Conservation (phyloP, 2,888 invertebrate species). For the Trachelus iudaicus region DNA sequence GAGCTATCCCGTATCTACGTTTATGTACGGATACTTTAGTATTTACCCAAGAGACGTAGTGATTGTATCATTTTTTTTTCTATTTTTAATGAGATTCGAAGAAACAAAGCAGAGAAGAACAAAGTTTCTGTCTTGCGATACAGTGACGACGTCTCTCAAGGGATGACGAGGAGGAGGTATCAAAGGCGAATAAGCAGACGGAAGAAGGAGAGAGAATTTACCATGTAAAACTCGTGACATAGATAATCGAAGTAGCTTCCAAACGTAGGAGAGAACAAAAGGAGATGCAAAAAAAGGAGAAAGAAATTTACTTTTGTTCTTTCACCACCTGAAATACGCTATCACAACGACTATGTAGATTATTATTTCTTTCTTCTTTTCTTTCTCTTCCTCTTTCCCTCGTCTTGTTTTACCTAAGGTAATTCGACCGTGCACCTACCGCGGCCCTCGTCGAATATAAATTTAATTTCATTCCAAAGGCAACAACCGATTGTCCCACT, state of each 20-base stretch:
- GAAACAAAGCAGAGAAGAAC: neutral
- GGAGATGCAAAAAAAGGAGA: too few relatives aligned
- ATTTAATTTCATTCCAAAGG: neutral
- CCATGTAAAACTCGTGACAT: neutral
- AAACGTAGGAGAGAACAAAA: neutral
- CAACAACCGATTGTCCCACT: neutral
- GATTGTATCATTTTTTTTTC: neutral
- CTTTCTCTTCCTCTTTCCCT: neutral
- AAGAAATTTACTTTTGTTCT: neutral
- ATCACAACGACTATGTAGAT: neutral
- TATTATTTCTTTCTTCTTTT: neutral
- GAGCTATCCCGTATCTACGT: too few relatives aligned
- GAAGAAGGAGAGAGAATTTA: neutral
- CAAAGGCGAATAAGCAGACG: neutral
- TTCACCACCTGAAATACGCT: neutral
- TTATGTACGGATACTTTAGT: neutral
- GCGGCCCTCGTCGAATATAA: neutral
- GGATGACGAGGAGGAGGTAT: neutral
- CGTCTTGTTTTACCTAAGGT: neutral
- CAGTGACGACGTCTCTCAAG: neutral
- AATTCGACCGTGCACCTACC: neutral
- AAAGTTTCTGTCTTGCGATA: neutral
- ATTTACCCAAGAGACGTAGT: neutral
- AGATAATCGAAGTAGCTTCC: neutral
- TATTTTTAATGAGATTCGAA: neutral